Conservation (phyloP, 2,113 vertebrate genomes). For the Desmodus rotundus region DNA sequence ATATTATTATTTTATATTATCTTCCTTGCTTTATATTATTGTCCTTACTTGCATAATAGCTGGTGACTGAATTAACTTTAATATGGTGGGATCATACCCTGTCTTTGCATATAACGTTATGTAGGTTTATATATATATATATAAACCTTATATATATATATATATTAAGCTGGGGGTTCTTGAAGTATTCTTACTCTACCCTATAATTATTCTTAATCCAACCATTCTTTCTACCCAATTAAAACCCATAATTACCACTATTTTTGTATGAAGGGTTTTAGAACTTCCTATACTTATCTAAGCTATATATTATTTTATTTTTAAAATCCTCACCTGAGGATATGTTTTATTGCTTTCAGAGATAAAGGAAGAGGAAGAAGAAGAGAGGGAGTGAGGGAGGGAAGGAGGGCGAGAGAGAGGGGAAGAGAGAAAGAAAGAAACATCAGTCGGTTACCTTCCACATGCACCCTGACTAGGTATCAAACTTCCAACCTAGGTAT, state of each 20-base stretch:
- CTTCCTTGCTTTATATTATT: neutral
- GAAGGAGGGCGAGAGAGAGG: too few species aligned
- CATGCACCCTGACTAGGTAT: too few species aligned
- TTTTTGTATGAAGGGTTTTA: neutral
- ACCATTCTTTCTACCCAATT: neutral
- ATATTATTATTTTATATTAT: neutral
- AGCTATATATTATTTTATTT: neutral
- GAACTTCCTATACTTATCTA: neutral
- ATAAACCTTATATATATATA: too few species aligned
- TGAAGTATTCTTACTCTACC: neutral
- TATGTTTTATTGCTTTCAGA: too few species aligned
- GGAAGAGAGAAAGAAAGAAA: too few species aligned
- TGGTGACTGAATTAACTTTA: neutral
- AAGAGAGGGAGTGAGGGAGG: too few species aligned
- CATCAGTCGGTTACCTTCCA: too few species aligned
- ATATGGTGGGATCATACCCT: neutral
- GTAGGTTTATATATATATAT: too few species aligned
- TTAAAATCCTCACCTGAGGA: too few species aligned
- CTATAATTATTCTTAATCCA: neutral
- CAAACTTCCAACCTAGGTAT: too few species aligned
- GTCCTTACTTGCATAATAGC: neutral
- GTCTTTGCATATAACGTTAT: neutral
- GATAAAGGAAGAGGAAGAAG: too few species aligned
- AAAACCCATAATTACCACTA: neutral
- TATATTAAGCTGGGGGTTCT: neutral